Percentiles rank a stretch among this genome's conserved stretches.
These are phyloP conservation scores for Actinia tenebrosa DNA, from an alignment of 64 coral and sea anemone genomes.

Conservation along the genomic window DNA sequence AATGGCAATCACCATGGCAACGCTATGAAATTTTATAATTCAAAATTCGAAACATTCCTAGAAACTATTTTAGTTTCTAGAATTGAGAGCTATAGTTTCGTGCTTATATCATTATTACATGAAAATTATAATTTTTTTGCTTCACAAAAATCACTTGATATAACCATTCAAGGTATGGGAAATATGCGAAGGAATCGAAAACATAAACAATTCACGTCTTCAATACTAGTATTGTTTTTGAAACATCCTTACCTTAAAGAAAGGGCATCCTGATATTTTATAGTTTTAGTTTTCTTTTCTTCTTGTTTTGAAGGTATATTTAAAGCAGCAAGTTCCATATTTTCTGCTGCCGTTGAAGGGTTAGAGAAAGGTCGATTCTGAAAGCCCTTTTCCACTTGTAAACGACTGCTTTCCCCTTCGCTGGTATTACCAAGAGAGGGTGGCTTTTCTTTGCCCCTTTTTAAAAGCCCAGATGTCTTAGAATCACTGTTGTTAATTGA, in stretches of 20 bases:
- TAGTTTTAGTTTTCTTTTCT: slow-evolving; percentile 19
- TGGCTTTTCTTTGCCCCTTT: slow-evolving; percentile 48
- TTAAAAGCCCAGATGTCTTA: slow-evolving; percentile 33
- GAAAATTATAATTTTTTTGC: background rate
- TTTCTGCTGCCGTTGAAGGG: background rate
- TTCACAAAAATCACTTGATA: background rate
- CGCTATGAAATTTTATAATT: background rate
- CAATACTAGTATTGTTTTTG: background rate
- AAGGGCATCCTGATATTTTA: slow-evolving; percentile 60
- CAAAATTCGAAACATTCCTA: background rate
- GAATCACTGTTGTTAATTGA: background rate
- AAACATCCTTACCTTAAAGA: slow-evolving; percentile 59
- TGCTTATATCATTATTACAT: background rate
- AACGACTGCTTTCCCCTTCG: background rate
- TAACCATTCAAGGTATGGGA: background rate
- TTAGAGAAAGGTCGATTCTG: background rate
- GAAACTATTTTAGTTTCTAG: background rate
- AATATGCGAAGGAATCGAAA: background rate
- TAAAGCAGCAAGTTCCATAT: background rate
- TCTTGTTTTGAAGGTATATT: slow-evolving; percentile 18
- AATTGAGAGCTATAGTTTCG: too few species aligned
- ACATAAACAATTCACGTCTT: background rate
- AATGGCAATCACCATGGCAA: background rate
- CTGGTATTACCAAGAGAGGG: background rate
- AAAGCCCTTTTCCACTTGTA: background rate